phyloP scores from a whole-genome alignment of 2,113 vertebrate genomes.

The Coreoperca whiteheadi region DNA sequence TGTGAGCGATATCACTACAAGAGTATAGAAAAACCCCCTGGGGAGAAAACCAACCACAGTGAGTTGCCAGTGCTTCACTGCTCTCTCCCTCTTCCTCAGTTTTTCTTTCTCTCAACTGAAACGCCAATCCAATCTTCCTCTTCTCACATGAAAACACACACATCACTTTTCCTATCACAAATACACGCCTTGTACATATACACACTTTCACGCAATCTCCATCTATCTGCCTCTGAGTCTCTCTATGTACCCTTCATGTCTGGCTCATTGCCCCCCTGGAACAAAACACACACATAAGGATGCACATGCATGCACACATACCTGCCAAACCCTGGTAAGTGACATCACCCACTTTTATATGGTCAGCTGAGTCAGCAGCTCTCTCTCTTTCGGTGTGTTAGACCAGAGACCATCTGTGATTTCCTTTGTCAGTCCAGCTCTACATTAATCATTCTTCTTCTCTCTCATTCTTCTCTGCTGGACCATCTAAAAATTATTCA shows the following conservation, averaged over 20 bases:
- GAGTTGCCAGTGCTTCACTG: conserved; percentile 18
- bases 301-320: conserved; percentile 25
- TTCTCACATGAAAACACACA: conserved; percentile 13
- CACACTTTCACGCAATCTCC: conserved; percentile 11
- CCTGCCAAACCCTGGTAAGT: conserved; percentile 28
- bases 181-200: background rate
- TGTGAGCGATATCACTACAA: conserved; percentile 69
- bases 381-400: background rate
- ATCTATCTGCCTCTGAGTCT: conserved; percentile 11
- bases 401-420: conserved; percentile 44
- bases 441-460: conserved; percentile 52
- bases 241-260: conserved; percentile 3
- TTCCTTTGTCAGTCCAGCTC: conserved; percentile 36
- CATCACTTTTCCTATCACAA: conserved; percentile 15
- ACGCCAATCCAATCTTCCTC: conserved; percentile 1
- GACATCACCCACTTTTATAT: conserved; percentile 66
- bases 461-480: conserved; percentile 8
- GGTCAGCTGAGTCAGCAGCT: conserved; percentile 65
- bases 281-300: conserved; percentile 8
- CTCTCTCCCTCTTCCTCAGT: background rate
- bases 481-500: conserved; percentile 9
- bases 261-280: conserved; percentile 26
- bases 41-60: conserved; percentile 50
- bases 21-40: conserved; percentile 49
- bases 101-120: background rate